Percentiles rank a stretch among this genome's conserved stretches.
Evolutionary conservation across 2,888 invertebrate species (phyloP).

Genomic region (Andrena minutula): DNA sequence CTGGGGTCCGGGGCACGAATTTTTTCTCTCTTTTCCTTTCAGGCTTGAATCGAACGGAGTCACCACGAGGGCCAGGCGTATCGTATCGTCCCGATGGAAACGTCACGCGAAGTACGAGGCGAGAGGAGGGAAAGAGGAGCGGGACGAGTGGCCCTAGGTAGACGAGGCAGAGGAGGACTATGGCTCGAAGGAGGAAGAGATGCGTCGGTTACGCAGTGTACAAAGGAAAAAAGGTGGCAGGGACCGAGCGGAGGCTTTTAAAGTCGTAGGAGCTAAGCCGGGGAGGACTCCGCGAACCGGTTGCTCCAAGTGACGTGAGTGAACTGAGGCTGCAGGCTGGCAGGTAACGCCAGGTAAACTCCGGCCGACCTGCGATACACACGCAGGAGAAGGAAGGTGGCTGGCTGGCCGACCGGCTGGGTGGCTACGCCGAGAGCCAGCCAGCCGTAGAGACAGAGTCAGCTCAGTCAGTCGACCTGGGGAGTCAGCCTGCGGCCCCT

Average conservation of each 20-base stretch:
- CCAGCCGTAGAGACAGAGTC: constrained; percentile 79
- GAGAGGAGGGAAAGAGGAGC: background rate
- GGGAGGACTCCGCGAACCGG: constrained; percentile 80
- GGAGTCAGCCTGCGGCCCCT: constrained; percentile 74
- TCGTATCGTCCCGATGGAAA: constrained; percentile 42
- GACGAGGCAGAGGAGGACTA: background rate
- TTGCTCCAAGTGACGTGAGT: constrained; percentile 85
- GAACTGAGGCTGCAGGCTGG: constrained; percentile 83
- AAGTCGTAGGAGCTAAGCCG: constrained; percentile 67
- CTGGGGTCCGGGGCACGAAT: background rate
- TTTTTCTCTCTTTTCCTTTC: background rate
- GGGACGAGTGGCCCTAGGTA: background rate
- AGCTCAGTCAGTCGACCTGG: constrained; percentile 75
- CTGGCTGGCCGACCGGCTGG: constrained; percentile 71
- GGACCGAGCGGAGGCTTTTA: constrained; percentile 63
- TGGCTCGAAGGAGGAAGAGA: constrained; percentile 40
- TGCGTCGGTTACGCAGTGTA: constrained; percentile 52
- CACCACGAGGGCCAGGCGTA: constrained; percentile 38
- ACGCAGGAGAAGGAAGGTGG: constrained; percentile 67
- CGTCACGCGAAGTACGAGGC: constrained; percentile 52
- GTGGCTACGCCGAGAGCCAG: constrained; percentile 71
- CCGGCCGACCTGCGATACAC: constrained; percentile 77
- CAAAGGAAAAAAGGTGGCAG: constrained; percentile 54
- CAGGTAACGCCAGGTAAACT: constrained; percentile 85
- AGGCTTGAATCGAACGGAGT: constrained; percentile 28